A percentile compares a stretch with the other conserved stretches of the same genome.
Evolutionary conservation across 2,888 invertebrate genomes (phyloP).

Genomic region (Drosophila silvestris): DNA sequence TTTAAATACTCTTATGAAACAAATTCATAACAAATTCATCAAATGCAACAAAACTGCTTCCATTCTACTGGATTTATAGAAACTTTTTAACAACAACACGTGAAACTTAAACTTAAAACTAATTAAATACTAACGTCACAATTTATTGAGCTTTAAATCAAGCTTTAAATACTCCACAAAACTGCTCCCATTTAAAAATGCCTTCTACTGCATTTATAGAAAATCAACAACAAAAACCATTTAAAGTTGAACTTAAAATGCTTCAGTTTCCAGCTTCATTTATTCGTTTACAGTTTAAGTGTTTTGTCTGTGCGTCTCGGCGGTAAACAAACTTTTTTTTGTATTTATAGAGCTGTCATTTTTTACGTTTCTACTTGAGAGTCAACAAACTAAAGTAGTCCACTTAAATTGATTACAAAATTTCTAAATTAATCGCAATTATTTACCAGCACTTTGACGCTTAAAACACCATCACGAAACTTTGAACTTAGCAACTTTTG

Average conservation of each 20-base stretch:
- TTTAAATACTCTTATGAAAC: neutral
- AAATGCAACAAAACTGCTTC: neutral
- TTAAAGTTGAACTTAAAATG: neutral
- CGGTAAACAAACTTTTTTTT: neutral
- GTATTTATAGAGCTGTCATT: neutral
- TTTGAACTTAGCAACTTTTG: slow-evolving; percentile 48
- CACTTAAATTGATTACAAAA: slow-evolving; percentile 49
- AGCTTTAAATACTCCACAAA: neutral
- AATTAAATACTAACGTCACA: neutral
- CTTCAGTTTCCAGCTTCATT: neutral
- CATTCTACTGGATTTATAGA: neutral
- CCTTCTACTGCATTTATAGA: too few species aligned
- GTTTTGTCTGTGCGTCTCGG: neutral
- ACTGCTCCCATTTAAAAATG: neutral
- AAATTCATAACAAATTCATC: neutral
- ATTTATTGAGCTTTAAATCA: neutral
- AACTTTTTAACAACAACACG: neutral
- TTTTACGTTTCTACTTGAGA: slow-evolving; percentile 1
- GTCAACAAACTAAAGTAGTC: slow-evolving; percentile 5
- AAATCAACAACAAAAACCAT: neutral
- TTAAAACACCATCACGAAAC: slow-evolving; percentile 30
- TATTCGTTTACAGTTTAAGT: neutral
- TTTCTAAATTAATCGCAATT: slow-evolving; percentile 39
- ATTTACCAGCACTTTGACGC: slow-evolving; percentile 32
- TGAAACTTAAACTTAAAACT: neutral